Conservation (phyloP, 2,888 invertebrate genomes). For the Lithophane socia region DNA sequence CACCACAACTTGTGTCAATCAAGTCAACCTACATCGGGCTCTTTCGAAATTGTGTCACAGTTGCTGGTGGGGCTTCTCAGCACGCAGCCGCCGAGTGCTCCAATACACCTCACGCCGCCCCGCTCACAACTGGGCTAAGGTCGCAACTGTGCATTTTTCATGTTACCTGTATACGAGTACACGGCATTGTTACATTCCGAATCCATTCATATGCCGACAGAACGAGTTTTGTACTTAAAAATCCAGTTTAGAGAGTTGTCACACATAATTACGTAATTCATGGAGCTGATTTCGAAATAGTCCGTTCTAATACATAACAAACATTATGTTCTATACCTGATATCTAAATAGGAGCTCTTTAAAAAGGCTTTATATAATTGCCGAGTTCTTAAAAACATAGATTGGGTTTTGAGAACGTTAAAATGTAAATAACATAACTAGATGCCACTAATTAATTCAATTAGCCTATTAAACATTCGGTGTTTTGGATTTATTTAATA, state of each 20-base stretch:
- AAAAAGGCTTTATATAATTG: slow-evolving; percentile 4
- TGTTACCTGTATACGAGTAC: slow-evolving; percentile 67
- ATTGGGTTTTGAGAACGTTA: slow-evolving; percentile 17
- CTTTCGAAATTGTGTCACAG: slow-evolving; percentile 67
- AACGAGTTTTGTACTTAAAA: slow-evolving; percentile 66
- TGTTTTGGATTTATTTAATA: slow-evolving; percentile 1
- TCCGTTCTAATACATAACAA: slow-evolving; percentile 17
- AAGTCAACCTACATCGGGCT: slow-evolving; percentile 55
- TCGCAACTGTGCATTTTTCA: slow-evolving; percentile 84
- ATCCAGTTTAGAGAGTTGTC: slow-evolving; percentile 64
- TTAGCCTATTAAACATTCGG: background rate
- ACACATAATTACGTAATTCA: slow-evolving; percentile 54
- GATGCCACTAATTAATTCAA: slow-evolving; percentile 24
- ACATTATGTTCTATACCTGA: slow-evolving; percentile 16
- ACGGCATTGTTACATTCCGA: slow-evolving; percentile 66
- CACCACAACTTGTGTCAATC: slow-evolving; percentile 62
- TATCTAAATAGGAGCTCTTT: slow-evolving; percentile 8
- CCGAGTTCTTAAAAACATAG: slow-evolving; percentile 1
- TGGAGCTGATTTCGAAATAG: slow-evolving; percentile 41
- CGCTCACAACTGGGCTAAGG: slow-evolving; percentile 84
- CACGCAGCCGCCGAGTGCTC: slow-evolving; percentile 62
- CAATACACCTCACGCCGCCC: slow-evolving; percentile 47
- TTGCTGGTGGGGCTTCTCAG: slow-evolving; percentile 60
- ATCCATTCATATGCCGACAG: slow-evolving; percentile 63
- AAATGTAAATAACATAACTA: slow-evolving; percentile 25